Percentiles rank a stretch among this genome's conserved stretches.
Conservation (phyloP, 1,140 invertebrate genomes). For the Leptestheria dahalacensis region DNA sequence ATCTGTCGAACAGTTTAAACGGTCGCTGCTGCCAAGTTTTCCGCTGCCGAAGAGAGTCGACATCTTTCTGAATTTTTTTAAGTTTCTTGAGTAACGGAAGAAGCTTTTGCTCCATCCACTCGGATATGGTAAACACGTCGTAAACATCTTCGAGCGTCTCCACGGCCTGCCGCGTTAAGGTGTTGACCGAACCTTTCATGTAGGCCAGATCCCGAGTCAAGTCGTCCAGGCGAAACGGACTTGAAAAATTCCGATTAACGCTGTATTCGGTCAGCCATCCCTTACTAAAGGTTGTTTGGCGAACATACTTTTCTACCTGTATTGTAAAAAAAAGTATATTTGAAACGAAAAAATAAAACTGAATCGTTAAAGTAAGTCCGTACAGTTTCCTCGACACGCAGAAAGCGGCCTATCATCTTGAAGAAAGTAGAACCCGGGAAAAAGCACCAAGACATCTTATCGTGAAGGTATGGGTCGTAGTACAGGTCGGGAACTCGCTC, state of each 20-base stretch:
- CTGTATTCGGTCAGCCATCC: conserved; percentile 70
- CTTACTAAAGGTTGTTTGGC: conserved; percentile 20
- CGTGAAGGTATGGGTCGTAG: conserved; percentile 40
- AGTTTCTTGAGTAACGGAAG: conserved; percentile 38
- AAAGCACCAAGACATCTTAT: conserved; percentile 37
- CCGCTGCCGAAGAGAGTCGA: conserved; percentile 34
- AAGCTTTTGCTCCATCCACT: conserved; percentile 55
- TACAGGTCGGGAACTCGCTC: conserved; percentile 36
- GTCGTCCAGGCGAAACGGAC: conserved; percentile 52
- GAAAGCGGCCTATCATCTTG: conserved; percentile 37
- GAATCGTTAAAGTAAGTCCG: conserved; percentile 25
- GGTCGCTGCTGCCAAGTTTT: conserved; percentile 41
- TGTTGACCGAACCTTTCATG: conserved; percentile 24
- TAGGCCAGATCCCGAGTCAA: conserved; percentile 44
- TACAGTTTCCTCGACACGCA: conserved; percentile 32
- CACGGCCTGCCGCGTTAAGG: conserved; percentile 42
- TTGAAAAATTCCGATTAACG: conserved; percentile 56
- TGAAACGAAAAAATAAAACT: conserved; percentile 18
- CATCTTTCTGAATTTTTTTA: conserved; percentile 35
- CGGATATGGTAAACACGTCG: conserved; percentile 52
- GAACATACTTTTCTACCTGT: not conserved
- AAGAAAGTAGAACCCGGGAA: conserved; percentile 41
- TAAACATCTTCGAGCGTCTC: conserved; percentile 48
- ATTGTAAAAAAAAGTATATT: not conserved
- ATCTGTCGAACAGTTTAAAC: conserved; percentile 19